These are phyloP conservation scores for Chrysina gloriosa DNA, from an alignment of 2,888 invertebrate genomes.

Conservation along the genomic window DNA sequence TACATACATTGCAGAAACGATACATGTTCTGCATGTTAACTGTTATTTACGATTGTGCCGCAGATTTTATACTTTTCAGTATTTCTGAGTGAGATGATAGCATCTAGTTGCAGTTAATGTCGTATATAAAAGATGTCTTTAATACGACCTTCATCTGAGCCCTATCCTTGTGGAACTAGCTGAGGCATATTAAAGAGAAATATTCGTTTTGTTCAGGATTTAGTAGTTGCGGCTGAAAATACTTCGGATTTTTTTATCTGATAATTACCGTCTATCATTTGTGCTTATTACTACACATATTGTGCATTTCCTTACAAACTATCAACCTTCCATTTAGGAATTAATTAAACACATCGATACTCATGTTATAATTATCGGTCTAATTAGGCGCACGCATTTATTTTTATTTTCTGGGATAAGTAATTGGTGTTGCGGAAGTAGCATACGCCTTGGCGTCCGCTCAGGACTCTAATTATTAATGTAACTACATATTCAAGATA, in stretches of 20 bases:
- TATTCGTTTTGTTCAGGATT: no score
- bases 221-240: no score
- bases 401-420: constrained; percentile 4
- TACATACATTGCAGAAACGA: background rate
- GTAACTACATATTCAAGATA: background rate
- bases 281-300: no score
- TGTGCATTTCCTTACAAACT: no score
- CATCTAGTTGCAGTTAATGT: background rate
- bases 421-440: constrained; percentile 15
- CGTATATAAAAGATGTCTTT: no score
- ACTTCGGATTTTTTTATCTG: no score
- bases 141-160: no score
- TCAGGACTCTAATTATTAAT: background rate
- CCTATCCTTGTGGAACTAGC: no score
- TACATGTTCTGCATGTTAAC: background rate
- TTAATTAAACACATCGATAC: constrained; percentile 6
- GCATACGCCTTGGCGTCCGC: background rate
- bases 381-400: background rate
- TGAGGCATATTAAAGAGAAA: no score
- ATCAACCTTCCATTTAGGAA: background rate
- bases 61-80: background rate
- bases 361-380: constrained; percentile 17
- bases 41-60: background rate
- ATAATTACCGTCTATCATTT: no score
- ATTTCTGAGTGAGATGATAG: background rate